phyloP scores from a whole-genome alignment of 1,140 invertebrate genomes.

The Lepeophtheirus salmonis region DNA sequence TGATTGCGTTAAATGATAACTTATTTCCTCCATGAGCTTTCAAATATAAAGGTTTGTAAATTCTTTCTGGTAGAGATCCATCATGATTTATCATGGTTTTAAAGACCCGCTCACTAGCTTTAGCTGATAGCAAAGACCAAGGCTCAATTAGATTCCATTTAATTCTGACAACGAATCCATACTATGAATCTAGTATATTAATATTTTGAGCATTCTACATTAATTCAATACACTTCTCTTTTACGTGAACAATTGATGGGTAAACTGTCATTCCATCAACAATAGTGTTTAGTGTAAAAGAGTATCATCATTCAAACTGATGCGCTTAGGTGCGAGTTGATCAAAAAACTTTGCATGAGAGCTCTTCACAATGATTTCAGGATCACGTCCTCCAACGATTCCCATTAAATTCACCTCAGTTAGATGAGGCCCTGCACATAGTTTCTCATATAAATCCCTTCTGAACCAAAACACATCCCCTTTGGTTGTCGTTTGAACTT shows the following conservation, averaged over 20 bases:
- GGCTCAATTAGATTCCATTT: neutral
- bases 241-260: neutral
- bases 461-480: neutral
- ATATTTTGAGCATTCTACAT: neutral
- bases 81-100: neutral
- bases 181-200: neutral
- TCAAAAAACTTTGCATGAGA: too few species aligned
- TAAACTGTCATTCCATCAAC: neutral
- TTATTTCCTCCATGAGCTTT: neutral
- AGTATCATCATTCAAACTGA: neutral
- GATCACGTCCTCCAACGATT: neutral
- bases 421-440: neutral
- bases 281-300: neutral
- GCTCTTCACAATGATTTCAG: neutral
- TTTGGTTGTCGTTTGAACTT: neutral
- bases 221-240: neutral
- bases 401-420: neutral
- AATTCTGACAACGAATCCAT: neutral
- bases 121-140: neutral
- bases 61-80: too few species aligned
- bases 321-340: neutral
- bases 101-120: neutral
- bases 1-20: constrained; percentile 29
- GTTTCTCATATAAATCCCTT: neutral
- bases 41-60: neutral